Percentiles rank a stretch among this genome's conserved stretches.
Evolutionary conservation across 2,797 vertebrate genomes (phyloP).

Genomic region (Hypotaenidia okinawae): DNA sequence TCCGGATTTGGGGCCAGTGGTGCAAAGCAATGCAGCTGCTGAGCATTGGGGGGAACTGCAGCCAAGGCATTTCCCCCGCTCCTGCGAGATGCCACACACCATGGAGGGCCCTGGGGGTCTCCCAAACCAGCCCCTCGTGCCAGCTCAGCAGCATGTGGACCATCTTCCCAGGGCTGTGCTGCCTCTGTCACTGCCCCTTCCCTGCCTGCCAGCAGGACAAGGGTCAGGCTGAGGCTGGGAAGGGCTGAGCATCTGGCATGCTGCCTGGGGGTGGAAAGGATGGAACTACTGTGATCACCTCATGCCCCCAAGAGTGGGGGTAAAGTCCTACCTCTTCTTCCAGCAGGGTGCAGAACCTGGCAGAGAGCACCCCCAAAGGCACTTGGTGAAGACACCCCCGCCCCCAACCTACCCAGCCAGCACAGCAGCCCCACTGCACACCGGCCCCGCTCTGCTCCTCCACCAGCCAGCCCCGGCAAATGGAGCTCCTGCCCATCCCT

Average conservation of each 20-base stretch:
- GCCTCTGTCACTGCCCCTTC: background rate
- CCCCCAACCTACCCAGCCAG: background rate
- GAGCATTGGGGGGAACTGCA: background rate
- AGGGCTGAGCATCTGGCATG: background rate
- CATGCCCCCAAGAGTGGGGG: fast-evolving
- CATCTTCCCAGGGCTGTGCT: background rate
- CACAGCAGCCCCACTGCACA: background rate
- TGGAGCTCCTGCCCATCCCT: background rate
- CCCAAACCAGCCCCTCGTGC: background rate
- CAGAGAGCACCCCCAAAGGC: background rate
- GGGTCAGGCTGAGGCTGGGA: background rate
- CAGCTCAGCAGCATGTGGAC: background rate
- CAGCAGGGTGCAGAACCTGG: background rate
- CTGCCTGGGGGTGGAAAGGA: background rate
- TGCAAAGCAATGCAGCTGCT: fast-evolving
- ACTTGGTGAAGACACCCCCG: background rate
- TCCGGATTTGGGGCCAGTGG: background rate
- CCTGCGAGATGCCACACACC: background rate
- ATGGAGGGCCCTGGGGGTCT: background rate
- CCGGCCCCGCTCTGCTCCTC: background rate
- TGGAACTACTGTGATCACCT: background rate
- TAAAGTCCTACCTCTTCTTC: background rate
- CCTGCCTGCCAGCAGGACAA: fast-evolving
- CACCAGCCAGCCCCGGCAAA: background rate
- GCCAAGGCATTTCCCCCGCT: background rate